These are phyloP conservation scores for Furcifer pardalis DNA, from an alignment of 2,797 vertebrate species.

Conservation along the genomic window DNA sequence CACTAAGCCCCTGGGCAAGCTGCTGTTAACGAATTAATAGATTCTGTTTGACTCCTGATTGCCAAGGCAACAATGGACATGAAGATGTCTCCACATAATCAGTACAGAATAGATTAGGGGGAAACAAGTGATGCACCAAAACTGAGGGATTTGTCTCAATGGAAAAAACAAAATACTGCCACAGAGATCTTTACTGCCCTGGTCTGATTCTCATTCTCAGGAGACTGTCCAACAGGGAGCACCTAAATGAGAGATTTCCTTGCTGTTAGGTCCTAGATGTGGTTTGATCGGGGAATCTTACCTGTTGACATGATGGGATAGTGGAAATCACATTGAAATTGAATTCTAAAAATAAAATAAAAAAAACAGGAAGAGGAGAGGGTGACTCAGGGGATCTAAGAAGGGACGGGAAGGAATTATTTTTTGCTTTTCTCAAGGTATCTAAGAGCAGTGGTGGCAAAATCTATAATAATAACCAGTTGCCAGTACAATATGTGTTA, in stretches of 20 bases:
- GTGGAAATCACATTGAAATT: not conserved
- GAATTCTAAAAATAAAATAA: constrained; percentile 46
- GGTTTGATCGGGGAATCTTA: constrained; percentile 30
- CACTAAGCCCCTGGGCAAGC: too few species aligned
- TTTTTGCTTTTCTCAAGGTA: too few species aligned
- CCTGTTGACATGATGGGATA: constrained; percentile 31
- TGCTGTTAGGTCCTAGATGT: constrained; percentile 37
- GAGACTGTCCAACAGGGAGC: too few species aligned
- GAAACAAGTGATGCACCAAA: constrained; percentile 27
- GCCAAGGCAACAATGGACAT: constrained; percentile 15
- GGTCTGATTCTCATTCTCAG: constrained; percentile 50
- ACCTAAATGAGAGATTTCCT: constrained; percentile 46
- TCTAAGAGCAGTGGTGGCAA: too few species aligned
- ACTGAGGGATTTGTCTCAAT: constrained; percentile 43
- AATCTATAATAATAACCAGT: too few species aligned
- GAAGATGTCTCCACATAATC: constrained; percentile 26
- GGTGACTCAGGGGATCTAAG: constrained; percentile 3
- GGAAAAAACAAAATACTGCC: constrained; percentile 47
- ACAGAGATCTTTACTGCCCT: constrained; percentile 47
- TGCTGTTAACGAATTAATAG: not conserved
- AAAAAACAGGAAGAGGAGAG: too few species aligned
- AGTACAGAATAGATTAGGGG: constrained; percentile 37
- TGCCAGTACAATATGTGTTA: too few species aligned
- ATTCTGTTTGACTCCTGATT: constrained; percentile 34
- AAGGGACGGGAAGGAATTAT: accelerated